phyloP scores from a whole-genome alignment of 2,888 invertebrate genomes.

The Plagodis pulveraria region DNA sequence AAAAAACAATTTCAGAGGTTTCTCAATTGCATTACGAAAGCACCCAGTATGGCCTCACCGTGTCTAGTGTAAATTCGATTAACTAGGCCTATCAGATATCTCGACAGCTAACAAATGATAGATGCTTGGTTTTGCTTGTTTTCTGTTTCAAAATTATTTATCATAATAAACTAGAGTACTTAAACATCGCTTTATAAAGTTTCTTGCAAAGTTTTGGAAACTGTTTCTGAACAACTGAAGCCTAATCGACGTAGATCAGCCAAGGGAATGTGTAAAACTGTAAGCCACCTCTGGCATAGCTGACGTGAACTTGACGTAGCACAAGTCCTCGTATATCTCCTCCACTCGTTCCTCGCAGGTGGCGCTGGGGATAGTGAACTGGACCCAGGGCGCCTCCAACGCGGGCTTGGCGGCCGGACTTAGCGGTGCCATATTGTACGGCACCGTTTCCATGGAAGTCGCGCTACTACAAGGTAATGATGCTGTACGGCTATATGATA shows the following conservation, averaged over 20 bases:
- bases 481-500: constrained; percentile 1
- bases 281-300: constrained; percentile 87
- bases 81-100: too few species aligned
- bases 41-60: too few species aligned
- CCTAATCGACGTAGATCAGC: constrained; percentile 8
- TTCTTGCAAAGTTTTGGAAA: neutral
- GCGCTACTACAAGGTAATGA: constrained; percentile 58
- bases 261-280: constrained; percentile 21
- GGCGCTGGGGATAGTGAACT: constrained; percentile 87
- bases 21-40: too few species aligned
- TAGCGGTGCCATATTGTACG: constrained; percentile 54
- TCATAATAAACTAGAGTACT: too few species aligned
- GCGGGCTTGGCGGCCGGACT: constrained; percentile 47
- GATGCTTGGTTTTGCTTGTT: too few species aligned
- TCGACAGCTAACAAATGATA: too few species aligned
- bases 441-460: constrained; percentile 54
- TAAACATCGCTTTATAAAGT: too few species aligned
- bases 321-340: constrained; percentile 94
- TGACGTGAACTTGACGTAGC: constrained; percentile 93
- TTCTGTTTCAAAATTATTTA: too few species aligned
- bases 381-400: constrained; percentile 86
- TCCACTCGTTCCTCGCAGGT: constrained; percentile 88
- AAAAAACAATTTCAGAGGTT: too few species aligned
- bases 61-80: too few species aligned
- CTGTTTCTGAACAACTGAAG: constrained; percentile 4